Evolutionary conservation across 2,888 invertebrate genomes (phyloP), one percentile per base, ranked within the genome.

Genomic region (Agonum fuliginosum): DNA sequence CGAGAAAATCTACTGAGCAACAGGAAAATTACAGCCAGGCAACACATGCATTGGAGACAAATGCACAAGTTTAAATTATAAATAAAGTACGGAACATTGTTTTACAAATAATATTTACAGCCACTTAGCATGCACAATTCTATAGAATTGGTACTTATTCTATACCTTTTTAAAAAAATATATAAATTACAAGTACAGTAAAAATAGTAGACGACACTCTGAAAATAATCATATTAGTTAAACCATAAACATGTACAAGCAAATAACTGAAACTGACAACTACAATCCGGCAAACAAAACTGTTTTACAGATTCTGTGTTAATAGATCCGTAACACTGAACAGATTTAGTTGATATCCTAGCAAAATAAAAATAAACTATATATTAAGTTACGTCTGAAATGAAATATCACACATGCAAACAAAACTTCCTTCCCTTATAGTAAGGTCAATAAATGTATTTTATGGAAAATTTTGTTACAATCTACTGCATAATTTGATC

Each of bases 391-490:
- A 77, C 77, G 58, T 77, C 77, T 77, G 77, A 77, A 77, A 77
- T 77, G 77, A 77, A 27, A 77, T 54, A 30, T 67, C 76, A 80
- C 78, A 72, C 83, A 83, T 83, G 83, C 83, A 83, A 81, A 79
- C 81, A 81, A 80, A 84, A 85, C 83, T 83, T 84, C 85, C 85
- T 87, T 86, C 87, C 87, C 87, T 87, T 86, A 87, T 87, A 87
- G 87, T 87, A 87, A 87, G 87, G 87, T 87, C 78, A 79, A 78
- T 78, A 75, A 78, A 73, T 77, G 77, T 77, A 77, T 77, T 77
- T 77, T 77, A 77, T 77, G 77, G 41, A 77, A 77, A 77, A 69
- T 77, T 77, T 77, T 75, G 67, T 77, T 70, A 70, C 77, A 77
- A 76, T 69, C 77, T 77, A 77, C 77, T 54, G 69, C 69, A 77